Evolutionary conservation across 1,140 invertebrate species (phyloP), one percentile per base, ranked within the genome.

Genomic region (Drosophila erecta): DNA sequence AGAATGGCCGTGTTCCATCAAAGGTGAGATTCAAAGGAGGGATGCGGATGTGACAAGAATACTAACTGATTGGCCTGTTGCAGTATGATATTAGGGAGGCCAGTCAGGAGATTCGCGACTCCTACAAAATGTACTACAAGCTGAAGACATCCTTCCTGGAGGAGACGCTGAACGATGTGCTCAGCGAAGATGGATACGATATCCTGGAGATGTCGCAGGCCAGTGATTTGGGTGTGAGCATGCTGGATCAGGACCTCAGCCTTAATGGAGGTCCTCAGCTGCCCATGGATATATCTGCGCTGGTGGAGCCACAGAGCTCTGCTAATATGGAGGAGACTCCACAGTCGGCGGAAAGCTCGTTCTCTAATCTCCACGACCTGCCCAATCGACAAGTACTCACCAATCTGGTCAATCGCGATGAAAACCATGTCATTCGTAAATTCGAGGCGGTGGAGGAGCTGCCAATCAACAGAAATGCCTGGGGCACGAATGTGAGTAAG

Each of bases 91-190:
- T 97, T 43, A 95, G 95, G 79, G 94, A 95, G 91, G 96, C 96
- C 22, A 94, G 95, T 17, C 81, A 92, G 37, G 94, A 94, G 56
- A 95, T 97, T 43, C 94, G 95, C 79, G 93, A 96, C 83, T 95
- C 96, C 0, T 97, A 97, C 76, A 96, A 96, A 92, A 95, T 94
- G 74, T 97, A 97, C 91, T 97, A 96, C 93, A 94, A 95, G 75
- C 83, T 97, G 2, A 97, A 97, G 93, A 96, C 95, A 30, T 93
- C 93, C 46, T 94, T 94, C 44, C 93, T 97, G 35, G 95, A 96
- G 84, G 94, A 95, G 74, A 95, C 95, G 7, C 92, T 96, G n/a
- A 92, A 91, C 27, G 94, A 94, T 77, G 80, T 87, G 10, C 90
- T 93, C 40, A 83, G 93, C 53, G 93, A 93, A 73, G 84, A 87